Base-by-base conservation (phyloP, 1,140 invertebrate genomes). In the Oedothorax gibbosus region DNA sequence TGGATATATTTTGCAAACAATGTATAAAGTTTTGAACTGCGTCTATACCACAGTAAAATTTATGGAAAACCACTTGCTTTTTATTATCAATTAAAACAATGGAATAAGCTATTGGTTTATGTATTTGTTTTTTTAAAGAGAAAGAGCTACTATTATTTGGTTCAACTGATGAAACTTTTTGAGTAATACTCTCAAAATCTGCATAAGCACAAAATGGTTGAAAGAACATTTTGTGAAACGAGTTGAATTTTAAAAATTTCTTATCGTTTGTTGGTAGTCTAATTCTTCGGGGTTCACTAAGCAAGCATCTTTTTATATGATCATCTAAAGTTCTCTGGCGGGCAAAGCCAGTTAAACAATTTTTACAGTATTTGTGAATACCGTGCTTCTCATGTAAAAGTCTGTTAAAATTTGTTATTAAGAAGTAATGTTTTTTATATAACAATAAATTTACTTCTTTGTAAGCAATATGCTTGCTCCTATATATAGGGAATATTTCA, bases 361-460 rank as follows among this genome's bases (percentile, higher is more conserved):
- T 69, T 69, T 80, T 80, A 15, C 65, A 80, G 69, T 35, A 80
- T 54, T 35, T 54, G 49, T 56, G 8, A 53, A 20, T 62, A 35
- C 51, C 20, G 18, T 14, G 12, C 18, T 80, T 66, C 2, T 12
- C 12, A 14, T 57, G 18, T 12, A 80, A 8, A 8, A 80, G 49
- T 69, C 35, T 69, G 50, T 80, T 69, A 35, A 80, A 80, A 69
- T 80, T 69, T 68, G 15, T 57, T 54, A 80, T 80, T n/a, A 68
- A 21, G 66, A 54, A 80, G 12, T 68, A 80, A 69, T 80, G 65
- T 49, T 69, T 69, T 80, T 69, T 56, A 57, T 56, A 80, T 9
- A 80, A 69, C 0, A 80, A 18, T 5, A 80, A 54, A 57, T 80
- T 65, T 53, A 78, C 18, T 73, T 73, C 57, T 53, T 53, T 65